Base-by-base conservation (phyloP, 2,888 invertebrate genomes). In the Drosophila maculinotata region DNA sequence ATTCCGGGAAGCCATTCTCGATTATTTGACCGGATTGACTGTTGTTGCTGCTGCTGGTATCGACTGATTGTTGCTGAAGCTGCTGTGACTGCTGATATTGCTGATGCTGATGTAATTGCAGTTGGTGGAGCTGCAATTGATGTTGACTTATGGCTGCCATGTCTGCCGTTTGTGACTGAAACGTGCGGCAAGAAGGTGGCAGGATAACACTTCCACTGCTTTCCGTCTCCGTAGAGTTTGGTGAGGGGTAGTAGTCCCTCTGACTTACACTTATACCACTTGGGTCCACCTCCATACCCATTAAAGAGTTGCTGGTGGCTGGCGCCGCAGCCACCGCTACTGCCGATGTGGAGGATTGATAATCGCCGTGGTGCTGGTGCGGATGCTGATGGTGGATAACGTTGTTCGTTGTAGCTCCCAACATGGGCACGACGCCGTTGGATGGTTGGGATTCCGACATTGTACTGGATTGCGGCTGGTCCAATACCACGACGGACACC, bases 1-100 rank as follows among this genome's bases (percentile, higher is more conserved):
- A 95, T 93, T 95, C 95, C 91, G 95, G 94, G 92, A 94, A 93
- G 88, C 93, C 93, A 90, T 92, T 93, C 93, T 93, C 93, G 93
- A 92, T 92, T 92, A 91, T 92, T 93, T 92, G 92, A 91, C 90
- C 91, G 90, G 90, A 90, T 90, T 91, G 90, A 87, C 88, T 90
- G 89, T 89, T 89, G 89, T 87, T 89, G 90, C 89, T 89, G 89
- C 89, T 89, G 89, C 90, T 90, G 87, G 90, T 89, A 91, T 90
- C 91, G 90, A 90, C 90, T 90, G 90, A 90, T 90, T 89, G 89
- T 73, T 89, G 87, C 72, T 74, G 83, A 47, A 67, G 88, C 67
- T 74, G 82, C 87, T 90, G 90, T 85, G 87, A 88, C 58, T 86
- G 82, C 60, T 79, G 79, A 47, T 84, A 76, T 54, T 82, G 87